These are phyloP conservation scores for Pherbina coryleti DNA, from an alignment of 2,888 invertebrate species.

Conservation along the genomic window DNA sequence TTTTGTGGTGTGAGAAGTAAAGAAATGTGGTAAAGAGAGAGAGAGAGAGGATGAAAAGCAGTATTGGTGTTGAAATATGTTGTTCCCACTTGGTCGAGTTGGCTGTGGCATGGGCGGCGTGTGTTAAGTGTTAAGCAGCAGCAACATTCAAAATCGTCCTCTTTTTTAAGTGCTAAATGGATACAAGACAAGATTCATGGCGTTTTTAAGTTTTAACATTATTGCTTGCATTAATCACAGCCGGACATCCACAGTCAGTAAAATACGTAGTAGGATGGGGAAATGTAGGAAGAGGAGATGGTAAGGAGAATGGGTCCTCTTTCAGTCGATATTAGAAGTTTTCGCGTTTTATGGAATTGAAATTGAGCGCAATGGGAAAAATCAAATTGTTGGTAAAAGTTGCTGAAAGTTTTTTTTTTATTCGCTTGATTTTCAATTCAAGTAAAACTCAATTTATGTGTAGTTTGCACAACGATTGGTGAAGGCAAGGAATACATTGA, in stretches of 20 bases:
- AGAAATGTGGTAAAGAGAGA: no score
- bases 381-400: background rate
- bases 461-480: no score
- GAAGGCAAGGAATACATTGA: no score
- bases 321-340: no score
- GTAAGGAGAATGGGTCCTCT: no score
- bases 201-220: conserved; percentile 35
- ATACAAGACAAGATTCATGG: conserved; percentile 35
- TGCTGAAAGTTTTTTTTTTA: no score
- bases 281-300: background rate
- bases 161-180: conserved; percentile 35
- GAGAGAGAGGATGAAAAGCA: background rate
- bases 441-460: no score
- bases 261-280: background rate
- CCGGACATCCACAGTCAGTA: background rate
- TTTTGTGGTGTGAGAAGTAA: background rate
- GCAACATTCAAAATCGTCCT: background rate
- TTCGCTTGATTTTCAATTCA: no score
- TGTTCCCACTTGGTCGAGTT: background rate
- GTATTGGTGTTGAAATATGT: background rate
- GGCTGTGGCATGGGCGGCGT: background rate
- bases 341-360: background rate
- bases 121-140: background rate
- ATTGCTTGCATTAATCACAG: conserved; percentile 39
- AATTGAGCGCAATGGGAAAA: background rate